These are phyloP conservation scores for Heptranchias perlo DNA, from an alignment of 2,113 vertebrate genomes.

Conservation along the genomic window DNA sequence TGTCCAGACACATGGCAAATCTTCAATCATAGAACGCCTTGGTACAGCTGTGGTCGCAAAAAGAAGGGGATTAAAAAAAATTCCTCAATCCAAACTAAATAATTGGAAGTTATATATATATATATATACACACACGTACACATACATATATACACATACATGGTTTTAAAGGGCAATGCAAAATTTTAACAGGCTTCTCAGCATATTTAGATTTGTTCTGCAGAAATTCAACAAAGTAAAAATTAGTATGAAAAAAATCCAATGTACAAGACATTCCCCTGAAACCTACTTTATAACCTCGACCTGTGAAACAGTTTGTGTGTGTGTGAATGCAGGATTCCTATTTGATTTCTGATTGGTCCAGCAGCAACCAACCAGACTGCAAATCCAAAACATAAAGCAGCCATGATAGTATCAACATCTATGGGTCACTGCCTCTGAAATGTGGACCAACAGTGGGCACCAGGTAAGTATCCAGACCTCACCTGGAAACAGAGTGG, in stretches of 20 bases:
- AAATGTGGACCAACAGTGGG: not conserved
- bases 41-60: slow-evolving; percentile 2
- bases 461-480: not conserved
- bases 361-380: not conserved
- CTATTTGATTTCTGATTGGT: not conserved
- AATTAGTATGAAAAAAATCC: not conserved
- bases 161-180: not conserved
- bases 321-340: no score
- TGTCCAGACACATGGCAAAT: slow-evolving; percentile 19
- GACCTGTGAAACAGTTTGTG: not conserved
- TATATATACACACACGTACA: no score
- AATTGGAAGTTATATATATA: not conserved
- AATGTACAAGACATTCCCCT: not conserved
- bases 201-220: not conserved
- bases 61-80: not conserved
- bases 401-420: not conserved
- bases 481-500: not conserved
- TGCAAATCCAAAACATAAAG: not conserved
- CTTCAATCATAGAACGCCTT: slow-evolving; percentile 2
- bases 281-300: not conserved
- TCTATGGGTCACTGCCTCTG: no score
- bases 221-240: not conserved
- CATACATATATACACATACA: not conserved
- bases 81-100: not conserved
- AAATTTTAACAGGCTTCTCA: not conserved